Conservation (phyloP, 2,888 invertebrate species). For the Nomada fucata region DNA sequence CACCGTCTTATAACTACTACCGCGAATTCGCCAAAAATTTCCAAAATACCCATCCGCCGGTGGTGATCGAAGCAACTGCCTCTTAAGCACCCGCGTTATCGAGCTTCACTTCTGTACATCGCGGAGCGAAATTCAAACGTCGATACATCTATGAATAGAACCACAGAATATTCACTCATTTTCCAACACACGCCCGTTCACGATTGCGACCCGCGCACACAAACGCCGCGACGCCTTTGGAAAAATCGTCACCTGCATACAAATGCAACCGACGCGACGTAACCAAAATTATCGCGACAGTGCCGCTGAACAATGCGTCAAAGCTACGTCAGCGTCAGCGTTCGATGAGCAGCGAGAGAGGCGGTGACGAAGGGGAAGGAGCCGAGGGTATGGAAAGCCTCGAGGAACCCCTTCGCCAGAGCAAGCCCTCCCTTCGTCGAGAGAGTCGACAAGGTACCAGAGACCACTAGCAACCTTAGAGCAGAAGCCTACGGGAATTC, state of each 20-base stretch:
- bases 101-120: too few species aligned
- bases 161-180: neutral
- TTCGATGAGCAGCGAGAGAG: slow-evolving; percentile 88
- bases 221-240: slow-evolving; percentile 30
- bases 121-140: neutral
- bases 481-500: slow-evolving; percentile 59
- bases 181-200: neutral
- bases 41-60: too few species aligned
- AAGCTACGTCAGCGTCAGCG: slow-evolving; percentile 87
- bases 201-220: slow-evolving; percentile 11
- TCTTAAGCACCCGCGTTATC: too few species aligned
- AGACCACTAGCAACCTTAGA: slow-evolving; percentile 70
- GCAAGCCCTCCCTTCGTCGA: slow-evolving; percentile 85
- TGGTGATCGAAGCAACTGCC: too few species aligned
- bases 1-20: neutral
- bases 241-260: slow-evolving; percentile 12
- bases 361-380: slow-evolving; percentile 85
- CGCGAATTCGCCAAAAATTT: too few species aligned
- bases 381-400: slow-evolving; percentile 85
- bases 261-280: slow-evolving; percentile 57
- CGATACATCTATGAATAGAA: neutral
- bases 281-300: slow-evolving; percentile 83
- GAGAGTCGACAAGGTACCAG: slow-evolving; percentile 88
- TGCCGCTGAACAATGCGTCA: slow-evolving; percentile 88
- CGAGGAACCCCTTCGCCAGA: slow-evolving; percentile 87